Conservation (phyloP, 2,113 vertebrate genomes). For the Malurus alboscapulatus region DNA sequence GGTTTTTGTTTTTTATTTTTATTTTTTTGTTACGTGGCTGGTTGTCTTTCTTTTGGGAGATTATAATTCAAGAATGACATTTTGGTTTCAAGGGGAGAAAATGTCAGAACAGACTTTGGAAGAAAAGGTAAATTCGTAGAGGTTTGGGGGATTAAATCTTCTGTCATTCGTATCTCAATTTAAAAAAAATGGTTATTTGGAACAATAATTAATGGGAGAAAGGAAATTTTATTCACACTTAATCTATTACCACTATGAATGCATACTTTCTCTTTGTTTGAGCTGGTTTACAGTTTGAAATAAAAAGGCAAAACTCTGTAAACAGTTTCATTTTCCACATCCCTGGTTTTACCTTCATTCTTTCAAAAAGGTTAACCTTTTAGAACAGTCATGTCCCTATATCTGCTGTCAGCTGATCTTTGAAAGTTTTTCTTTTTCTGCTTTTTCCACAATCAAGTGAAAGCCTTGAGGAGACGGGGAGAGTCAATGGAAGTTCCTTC, state of each 20-base stretch:
- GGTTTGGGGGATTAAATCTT: background rate
- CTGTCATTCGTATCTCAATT: background rate
- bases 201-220: background rate
- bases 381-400: background rate
- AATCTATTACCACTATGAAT: background rate
- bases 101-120: slow-evolving; percentile 9
- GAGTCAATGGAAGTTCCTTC: background rate
- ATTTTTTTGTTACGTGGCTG: background rate
- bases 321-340: background rate
- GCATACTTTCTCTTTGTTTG: background rate
- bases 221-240: background rate
- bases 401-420: background rate
- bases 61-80: slow-evolving; percentile 34
- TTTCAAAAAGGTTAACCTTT: background rate
- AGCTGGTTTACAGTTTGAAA: background rate
- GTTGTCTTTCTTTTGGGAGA: slow-evolving; percentile 17
- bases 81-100: slow-evolving; percentile 17
- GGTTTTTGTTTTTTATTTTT: background rate
- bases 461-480: background rate
- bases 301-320: background rate
- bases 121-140: slow-evolving; percentile 24
- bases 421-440: background rate
- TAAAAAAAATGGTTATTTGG: background rate
- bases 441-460: background rate
- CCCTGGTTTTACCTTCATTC: background rate